Conservation (phyloP, 2,888 invertebrate species). For the Luperina testacea region DNA sequence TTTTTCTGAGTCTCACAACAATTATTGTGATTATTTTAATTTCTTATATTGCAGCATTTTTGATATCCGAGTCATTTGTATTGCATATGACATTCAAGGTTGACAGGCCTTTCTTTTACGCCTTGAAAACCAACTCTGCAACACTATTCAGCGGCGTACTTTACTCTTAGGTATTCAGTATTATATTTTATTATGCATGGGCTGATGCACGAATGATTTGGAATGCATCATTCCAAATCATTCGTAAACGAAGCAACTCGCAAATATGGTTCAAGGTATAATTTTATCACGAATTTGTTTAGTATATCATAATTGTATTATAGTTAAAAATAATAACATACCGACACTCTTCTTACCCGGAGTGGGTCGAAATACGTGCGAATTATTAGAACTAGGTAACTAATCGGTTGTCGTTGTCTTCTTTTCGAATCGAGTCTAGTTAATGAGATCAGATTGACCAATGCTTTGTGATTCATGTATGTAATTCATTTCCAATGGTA, state of each 20-base stretch:
- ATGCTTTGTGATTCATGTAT: background rate
- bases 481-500: background rate
- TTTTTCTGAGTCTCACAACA: background rate
- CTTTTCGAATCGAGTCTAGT: background rate
- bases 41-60: slow-evolving; percentile 26
- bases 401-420: background rate
- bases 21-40: slow-evolving; percentile 9
- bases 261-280: background rate
- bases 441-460: background rate
- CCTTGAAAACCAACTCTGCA: slow-evolving; percentile 5
- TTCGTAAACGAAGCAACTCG: background rate
- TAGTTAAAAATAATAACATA: background rate
- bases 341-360: too few species aligned
- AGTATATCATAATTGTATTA: background rate
- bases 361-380: background rate
- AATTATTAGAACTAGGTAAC: background rate
- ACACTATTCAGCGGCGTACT: slow-evolving; percentile 32
- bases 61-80: background rate
- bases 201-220: background rate
- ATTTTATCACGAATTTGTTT: background rate
- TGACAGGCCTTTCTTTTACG: slow-evolving; percentile 37
- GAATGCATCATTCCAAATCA: background rate
- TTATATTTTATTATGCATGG: slow-evolving; percentile 10
- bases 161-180: slow-evolving; percentile 33
- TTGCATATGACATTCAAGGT: background rate